phyloP scores from a whole-genome alignment of 1,140 invertebrate genomes.

The Ctenoplectra terminalis region DNA sequence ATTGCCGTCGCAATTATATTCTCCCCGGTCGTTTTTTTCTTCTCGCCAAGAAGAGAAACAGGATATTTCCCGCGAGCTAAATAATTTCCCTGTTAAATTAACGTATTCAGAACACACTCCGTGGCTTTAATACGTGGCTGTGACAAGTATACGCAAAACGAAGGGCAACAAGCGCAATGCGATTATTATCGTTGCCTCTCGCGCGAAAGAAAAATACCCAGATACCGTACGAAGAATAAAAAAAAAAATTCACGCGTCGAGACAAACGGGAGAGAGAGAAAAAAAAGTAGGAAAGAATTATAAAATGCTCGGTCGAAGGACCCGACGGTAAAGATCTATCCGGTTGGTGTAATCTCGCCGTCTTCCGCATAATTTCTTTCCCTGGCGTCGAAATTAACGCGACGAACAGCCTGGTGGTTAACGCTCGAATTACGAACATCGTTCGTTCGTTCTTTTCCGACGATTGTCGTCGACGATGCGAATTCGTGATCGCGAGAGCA shows the following conservation, averaged over 20 bases:
- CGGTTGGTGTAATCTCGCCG: conserved; percentile 5
- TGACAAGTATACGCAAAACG: neutral
- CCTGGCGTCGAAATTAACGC: conserved; percentile 2
- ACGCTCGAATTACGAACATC: conserved; percentile 29
- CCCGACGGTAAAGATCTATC: neutral
- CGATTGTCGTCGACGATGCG: neutral
- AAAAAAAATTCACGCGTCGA: conserved; percentile 5
- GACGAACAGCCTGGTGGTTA: neutral
- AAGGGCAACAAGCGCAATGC: conserved; percentile 1
- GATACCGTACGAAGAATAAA: neutral
- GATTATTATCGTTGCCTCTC: conserved; percentile 41
- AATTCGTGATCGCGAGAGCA: neutral
- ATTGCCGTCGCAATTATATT: conserved; percentile 41
- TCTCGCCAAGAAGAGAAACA: neutral
- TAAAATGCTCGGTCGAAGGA: conserved; percentile 4
- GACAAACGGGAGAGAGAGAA: neutral
- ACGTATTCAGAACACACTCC: conserved; percentile 29
- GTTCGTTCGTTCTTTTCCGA: neutral
- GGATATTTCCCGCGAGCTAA: conserved; percentile 1
- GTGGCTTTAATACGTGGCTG: conserved; percentile 10
- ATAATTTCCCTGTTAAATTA: conserved; percentile 43
- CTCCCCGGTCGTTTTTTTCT: no score
- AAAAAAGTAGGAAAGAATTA: conserved; percentile 11
- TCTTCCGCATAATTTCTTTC: conserved; percentile 31
- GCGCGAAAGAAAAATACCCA: conserved; percentile 21